Percentiles rank a stretch among this genome's conserved stretches.
phyloP scores from a whole-genome alignment of 2,113 vertebrate species.

The Polypterus bichir region DNA sequence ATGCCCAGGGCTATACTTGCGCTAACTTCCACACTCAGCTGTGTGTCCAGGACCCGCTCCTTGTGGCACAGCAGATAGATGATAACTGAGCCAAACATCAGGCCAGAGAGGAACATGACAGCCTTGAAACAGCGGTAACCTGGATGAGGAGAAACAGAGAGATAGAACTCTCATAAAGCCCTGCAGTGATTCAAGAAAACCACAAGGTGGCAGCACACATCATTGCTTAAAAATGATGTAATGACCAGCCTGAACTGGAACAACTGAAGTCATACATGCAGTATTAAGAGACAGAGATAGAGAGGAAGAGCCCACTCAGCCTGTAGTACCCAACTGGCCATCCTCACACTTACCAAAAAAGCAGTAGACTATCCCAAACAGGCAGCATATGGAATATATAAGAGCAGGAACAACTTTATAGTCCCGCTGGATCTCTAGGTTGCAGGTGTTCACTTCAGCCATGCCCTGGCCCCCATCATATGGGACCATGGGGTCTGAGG shows the following conservation, averaged over 20 bases:
- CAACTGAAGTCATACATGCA: background rate
- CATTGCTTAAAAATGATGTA: background rate
- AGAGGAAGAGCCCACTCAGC: no score
- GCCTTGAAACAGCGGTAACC: conserved; percentile 84
- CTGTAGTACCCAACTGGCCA: background rate
- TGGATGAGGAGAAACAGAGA: conserved; percentile 16
- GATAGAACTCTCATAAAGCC: background rate
- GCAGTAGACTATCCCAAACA: conserved; percentile 76
- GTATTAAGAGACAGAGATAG: background rate
- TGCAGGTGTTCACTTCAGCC: conserved; percentile 42
- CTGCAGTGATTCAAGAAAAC: background rate
- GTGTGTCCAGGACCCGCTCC: conserved; percentile 69
- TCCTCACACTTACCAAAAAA: conserved; percentile 63
- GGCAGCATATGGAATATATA: conserved; percentile 69
- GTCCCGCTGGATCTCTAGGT: conserved; percentile 49
- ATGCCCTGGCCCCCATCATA: conserved; percentile 34
- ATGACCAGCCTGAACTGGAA: background rate
- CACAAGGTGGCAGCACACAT: background rate
- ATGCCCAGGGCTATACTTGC: conserved; percentile 73
- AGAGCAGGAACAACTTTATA: conserved; percentile 62
- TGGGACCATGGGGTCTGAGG: conserved; percentile 39
- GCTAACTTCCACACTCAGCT: conserved; percentile 73
- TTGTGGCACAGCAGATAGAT: conserved; percentile 80
- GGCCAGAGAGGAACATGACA: conserved; percentile 76
- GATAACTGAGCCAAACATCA: conserved; percentile 69